Percentiles rank a stretch among this genome's conserved stretches.
Evolutionary conservation across 2,113 vertebrate species (phyloP).

Genomic region (Circaetus cinerascens): DNA sequence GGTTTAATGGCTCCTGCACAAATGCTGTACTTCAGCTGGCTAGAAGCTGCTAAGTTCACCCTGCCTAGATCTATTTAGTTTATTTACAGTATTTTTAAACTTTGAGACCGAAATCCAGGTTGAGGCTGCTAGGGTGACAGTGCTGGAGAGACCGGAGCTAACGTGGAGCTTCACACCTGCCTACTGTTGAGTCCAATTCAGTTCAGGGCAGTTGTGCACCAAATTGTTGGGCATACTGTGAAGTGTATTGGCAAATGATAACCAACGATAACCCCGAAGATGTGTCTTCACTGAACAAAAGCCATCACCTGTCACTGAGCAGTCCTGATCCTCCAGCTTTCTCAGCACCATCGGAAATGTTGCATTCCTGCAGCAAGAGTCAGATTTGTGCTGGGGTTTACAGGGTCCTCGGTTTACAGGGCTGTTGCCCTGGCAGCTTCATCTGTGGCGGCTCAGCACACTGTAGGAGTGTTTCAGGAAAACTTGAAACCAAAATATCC

Average conservation of each 20-base stretch:
- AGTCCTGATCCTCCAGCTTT: neutral
- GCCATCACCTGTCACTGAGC: neutral
- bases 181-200: neutral
- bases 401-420: neutral
- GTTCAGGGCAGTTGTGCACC: neutral
- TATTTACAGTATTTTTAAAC: neutral
- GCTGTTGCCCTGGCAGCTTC: neutral
- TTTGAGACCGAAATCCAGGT: neutral
- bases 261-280: neutral
- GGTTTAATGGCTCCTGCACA: neutral
- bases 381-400: neutral
- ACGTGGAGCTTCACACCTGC: neutral
- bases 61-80: neutral
- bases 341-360: neutral
- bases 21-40: neutral
- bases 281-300: neutral
- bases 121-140: neutral
- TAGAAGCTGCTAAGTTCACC: neutral
- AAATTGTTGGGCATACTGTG: neutral
- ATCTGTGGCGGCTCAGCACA: neutral
- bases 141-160: neutral
- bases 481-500: neutral
- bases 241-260: neutral
- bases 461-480: neutral
- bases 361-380: neutral